Percentiles rank a stretch among this genome's conserved stretches.
phyloP scores from a whole-genome alignment of 2,113 vertebrate species.

The Eleginops maclovinus region DNA sequence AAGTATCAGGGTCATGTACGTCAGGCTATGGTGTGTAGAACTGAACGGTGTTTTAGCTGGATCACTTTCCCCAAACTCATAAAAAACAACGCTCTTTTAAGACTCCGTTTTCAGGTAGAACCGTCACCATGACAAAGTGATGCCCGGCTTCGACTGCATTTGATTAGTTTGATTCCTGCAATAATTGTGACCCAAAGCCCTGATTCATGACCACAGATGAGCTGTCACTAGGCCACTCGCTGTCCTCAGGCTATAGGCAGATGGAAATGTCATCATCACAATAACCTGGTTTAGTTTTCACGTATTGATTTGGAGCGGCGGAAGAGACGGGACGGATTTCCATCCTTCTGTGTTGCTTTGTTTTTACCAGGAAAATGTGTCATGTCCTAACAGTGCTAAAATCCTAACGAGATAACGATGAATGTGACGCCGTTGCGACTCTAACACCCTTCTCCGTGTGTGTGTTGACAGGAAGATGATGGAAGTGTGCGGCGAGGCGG shows the following conservation, averaged over 20 bases:
- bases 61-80: too few relatives aligned
- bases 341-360: slow-evolving; percentile 18
- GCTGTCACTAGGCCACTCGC: slow-evolving; percentile 5
- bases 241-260: neutral
- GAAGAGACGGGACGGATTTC: slow-evolving; percentile 9
- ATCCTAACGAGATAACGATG: slow-evolving; percentile 5
- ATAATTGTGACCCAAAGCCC: neutral
- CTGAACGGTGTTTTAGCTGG: too few relatives aligned
- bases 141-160: too few relatives aligned
- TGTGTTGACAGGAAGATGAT: slow-evolving; percentile 91
- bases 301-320: slow-evolving; percentile 8
- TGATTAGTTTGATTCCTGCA: too few relatives aligned
- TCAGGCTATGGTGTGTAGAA: too few relatives aligned
- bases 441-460: neutral
- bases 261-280: slow-evolving; percentile 20
- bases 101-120: too few relatives aligned
- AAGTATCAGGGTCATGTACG: neutral
- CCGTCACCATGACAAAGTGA: too few relatives aligned
- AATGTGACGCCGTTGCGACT: neutral
- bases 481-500: slow-evolving; percentile 94
- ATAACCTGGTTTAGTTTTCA: slow-evolving; percentile 39
- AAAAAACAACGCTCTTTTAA: too few relatives aligned
- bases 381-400: neutral
- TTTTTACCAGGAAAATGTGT: neutral
- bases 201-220: neutral